phyloP scores from a whole-genome alignment of 2,797 vertebrate species.

The Adrianichthys oophorus region DNA sequence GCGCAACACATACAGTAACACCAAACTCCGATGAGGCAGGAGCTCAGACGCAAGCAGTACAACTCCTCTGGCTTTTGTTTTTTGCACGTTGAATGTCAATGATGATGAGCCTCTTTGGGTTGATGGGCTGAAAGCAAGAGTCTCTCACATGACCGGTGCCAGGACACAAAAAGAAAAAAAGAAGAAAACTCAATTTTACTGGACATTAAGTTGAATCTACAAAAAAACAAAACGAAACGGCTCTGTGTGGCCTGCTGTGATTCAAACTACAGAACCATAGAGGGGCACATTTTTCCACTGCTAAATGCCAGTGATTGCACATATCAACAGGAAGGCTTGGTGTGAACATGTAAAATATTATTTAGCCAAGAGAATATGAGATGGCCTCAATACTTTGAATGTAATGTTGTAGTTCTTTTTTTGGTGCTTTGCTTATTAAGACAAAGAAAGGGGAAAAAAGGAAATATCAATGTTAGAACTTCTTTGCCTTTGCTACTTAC shows the following conservation, averaged over 20 bases:
- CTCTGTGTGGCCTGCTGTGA: constrained; percentile 64
- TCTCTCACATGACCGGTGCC: constrained; percentile 53
- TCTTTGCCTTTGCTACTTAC: constrained; percentile 65
- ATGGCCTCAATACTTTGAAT: constrained; percentile 72
- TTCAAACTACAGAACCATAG: constrained; percentile 20
- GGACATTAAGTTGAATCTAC: constrained; percentile 53
- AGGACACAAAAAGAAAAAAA: constrained; percentile 20
- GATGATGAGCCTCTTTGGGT: constrained; percentile 42
- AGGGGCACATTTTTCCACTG: constrained; percentile 30
- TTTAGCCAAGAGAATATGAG: constrained; percentile 51
- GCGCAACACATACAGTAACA: constrained; percentile 94
- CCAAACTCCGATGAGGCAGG: constrained; percentile 91
- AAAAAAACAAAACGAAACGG: constrained; percentile 22
- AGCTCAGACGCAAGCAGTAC: constrained; percentile 16
- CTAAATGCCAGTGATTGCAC: constrained; percentile 65
- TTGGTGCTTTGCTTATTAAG: constrained; percentile 66
- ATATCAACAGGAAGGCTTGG: constrained; percentile 62
- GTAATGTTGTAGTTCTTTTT: constrained; percentile 70
- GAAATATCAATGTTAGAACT: constrained; percentile 47
- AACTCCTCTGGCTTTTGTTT: neutral
- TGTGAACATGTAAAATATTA: constrained; percentile 67
- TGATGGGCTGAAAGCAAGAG: constrained; percentile 48
- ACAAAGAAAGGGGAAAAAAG: constrained; percentile 22
- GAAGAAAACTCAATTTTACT: constrained; percentile 45
- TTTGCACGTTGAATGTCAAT: constrained; percentile 48